Conservation (phyloP, 2,888 invertebrate genomes). For the Zele albiditarsus region DNA sequence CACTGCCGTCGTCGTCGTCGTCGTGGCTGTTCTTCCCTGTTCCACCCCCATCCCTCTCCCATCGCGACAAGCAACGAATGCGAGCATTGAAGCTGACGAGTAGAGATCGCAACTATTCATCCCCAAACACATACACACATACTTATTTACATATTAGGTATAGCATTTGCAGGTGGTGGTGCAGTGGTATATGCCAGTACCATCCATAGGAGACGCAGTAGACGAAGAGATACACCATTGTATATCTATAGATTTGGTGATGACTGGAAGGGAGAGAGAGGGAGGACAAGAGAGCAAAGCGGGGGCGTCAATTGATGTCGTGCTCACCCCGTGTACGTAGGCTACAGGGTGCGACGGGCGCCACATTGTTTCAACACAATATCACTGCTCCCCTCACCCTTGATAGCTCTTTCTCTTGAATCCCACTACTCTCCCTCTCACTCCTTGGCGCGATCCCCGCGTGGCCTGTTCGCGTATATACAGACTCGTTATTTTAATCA, state of each 20-base stretch:
- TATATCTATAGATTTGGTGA: neutral
- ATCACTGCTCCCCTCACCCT: conserved; percentile 54
- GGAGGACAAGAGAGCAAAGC: conserved; percentile 39
- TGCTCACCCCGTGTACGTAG: conserved; percentile 57
- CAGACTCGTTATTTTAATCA: conserved; percentile 71
- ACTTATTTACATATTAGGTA: neutral
- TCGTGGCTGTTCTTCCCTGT: neutral
- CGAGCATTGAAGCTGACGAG: conserved; percentile 48
- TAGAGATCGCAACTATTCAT: conserved; percentile 2
- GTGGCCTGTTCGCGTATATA: conserved; percentile 41
- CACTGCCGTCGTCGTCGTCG: neutral
- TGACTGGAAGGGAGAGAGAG: neutral
- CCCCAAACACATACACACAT: neutral
- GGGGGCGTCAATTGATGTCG: conserved; percentile 66
- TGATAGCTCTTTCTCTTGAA: neutral
- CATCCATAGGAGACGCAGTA: neutral
- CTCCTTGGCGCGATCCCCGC: conserved; percentile 44
- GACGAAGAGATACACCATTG: neutral
- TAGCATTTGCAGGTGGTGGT: neutral
- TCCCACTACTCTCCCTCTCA: conserved; percentile 53
- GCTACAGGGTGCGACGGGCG: conserved; percentile 62
- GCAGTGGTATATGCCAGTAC: conserved; percentile 14
- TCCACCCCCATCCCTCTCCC: no score
- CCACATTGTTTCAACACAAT: conserved; percentile 69
- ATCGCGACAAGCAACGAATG: conserved; percentile 27